phyloP scores from a whole-genome alignment of 2,888 invertebrate genomes.

The Cotesia congregata region DNA sequence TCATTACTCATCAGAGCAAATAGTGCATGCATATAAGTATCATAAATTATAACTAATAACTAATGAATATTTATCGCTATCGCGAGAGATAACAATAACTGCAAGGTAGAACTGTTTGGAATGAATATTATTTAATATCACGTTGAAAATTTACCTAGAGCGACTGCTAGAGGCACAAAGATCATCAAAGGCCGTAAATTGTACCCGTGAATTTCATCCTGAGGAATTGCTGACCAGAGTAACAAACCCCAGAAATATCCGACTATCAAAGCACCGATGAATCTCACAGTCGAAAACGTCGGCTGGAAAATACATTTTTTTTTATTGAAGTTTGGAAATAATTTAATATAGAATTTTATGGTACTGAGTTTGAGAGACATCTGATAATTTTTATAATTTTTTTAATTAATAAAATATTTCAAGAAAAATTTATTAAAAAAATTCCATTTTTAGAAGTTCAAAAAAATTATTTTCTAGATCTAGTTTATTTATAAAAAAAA shows the following conservation, averaged over 20 bases:
- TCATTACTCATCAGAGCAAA: too few species aligned
- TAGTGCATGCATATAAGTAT: not conserved
- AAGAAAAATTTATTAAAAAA: too few species aligned
- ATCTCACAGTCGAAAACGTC: conserved; percentile 85
- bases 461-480: too few species aligned
- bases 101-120: not conserved
- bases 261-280: conserved; percentile 82
- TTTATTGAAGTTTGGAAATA: not conserved
- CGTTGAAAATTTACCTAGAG: conserved; percentile 74
- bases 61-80: not conserved
- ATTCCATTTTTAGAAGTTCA: too few species aligned
- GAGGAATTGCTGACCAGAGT: conserved; percentile 82
- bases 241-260: conserved; percentile 87
- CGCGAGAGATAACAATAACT: not conserved
- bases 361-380: too few species aligned
- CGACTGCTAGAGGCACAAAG: conserved; percentile 80
- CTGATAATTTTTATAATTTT: too few species aligned
- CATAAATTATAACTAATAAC: not conserved
- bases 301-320: conserved; percentile 74
- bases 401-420: too few species aligned
- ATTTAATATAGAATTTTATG: too few species aligned
- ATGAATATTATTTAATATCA: too few species aligned
- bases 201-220: conserved; percentile 79
- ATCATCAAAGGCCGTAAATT: conserved; percentile 81
- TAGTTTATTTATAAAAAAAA: too few species aligned